These are phyloP conservation scores for Araneus ventricosus DNA, from an alignment of 1,140 invertebrate genomes.

Conservation along the genomic window DNA sequence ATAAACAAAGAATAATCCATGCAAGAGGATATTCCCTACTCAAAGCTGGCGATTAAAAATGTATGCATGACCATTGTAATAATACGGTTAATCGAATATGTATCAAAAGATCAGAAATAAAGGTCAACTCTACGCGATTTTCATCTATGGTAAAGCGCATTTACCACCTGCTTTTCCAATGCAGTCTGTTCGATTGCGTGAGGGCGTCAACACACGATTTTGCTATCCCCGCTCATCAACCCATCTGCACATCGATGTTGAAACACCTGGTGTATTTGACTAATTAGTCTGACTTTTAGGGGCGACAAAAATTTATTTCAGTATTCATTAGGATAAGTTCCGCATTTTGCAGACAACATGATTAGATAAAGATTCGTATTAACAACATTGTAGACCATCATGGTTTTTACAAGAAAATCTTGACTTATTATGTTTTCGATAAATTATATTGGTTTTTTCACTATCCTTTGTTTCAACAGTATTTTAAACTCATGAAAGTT, in stretches of 20 bases:
- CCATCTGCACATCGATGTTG: not conserved
- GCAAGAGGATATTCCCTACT: too few species aligned
- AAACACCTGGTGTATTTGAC: not conserved
- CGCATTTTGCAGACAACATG: not conserved
- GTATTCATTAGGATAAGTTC: not conserved
- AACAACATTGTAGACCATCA: too few species aligned
- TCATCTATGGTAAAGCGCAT: not conserved
- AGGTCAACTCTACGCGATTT: not conserved
- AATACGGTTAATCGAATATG: not conserved
- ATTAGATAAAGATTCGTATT: too few species aligned
- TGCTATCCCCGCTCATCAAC: not conserved
- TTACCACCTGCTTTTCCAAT: slow-evolving; percentile 1
- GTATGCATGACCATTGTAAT: not conserved
- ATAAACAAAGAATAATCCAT: too few species aligned
- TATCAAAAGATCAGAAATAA: not conserved
- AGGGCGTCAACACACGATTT: not conserved
- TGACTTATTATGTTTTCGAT: too few species aligned
- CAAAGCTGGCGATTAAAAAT: not conserved
- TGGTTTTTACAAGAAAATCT: too few species aligned
- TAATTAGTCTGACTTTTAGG: not conserved
- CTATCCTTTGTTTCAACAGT: too few species aligned
- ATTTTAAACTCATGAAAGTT: too few species aligned
- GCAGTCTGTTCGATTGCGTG: not conserved
- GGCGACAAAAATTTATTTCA: not conserved
- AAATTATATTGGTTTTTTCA: too few species aligned